Evolutionary conservation across 2,888 invertebrate genomes (phyloP), one percentile per base, ranked within the genome.

Genomic region (Ophioninae sp.): DNA sequence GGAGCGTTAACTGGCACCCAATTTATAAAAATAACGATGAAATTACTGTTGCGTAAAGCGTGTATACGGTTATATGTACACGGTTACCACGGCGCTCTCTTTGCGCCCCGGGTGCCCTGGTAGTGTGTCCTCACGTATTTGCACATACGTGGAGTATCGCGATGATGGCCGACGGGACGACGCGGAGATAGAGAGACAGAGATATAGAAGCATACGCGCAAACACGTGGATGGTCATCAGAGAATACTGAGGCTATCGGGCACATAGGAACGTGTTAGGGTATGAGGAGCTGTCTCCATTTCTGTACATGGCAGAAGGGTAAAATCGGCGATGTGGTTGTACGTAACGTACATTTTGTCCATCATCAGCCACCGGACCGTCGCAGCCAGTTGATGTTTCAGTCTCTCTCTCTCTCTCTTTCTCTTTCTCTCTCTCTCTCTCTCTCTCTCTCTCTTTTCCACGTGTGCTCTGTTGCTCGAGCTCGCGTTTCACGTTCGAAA

Each of bases 11-110:
- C 91, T 90, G 90, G 90, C 87, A 90, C 89, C 92, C 92, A 93
- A 93, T 92, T 92, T 93, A 92, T 92, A 92, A 92, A 93, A 93
- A 92, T 93, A 93, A 93, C 92, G 93, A 92, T 92, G 91, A 91
- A 93, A 92, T 92, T 90, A 92, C 91, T 92, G 92, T 92, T 91
- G 92, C 92, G 90, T 92, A 90, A 92, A 92, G 88, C 84, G 82
- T 82, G 85, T 79, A 84, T 81, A 68, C 81, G 68, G 79, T 74
- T 79, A 72, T 79, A 79, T 73, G 74, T 21, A 21, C 59, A 79
- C 30, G 69, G 72, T 61, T 56, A 73, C 78, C 72, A 67, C 72
- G 67, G 23, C 70, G 65, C 65, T 57, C 65, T 72, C 79, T 79
- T 72, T 72, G 64, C 65, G 65, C 72, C 72, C 56, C 62, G 69